phyloP scores from a whole-genome alignment of 2,797 vertebrate genomes.

The Crenichthys baileyi region DNA sequence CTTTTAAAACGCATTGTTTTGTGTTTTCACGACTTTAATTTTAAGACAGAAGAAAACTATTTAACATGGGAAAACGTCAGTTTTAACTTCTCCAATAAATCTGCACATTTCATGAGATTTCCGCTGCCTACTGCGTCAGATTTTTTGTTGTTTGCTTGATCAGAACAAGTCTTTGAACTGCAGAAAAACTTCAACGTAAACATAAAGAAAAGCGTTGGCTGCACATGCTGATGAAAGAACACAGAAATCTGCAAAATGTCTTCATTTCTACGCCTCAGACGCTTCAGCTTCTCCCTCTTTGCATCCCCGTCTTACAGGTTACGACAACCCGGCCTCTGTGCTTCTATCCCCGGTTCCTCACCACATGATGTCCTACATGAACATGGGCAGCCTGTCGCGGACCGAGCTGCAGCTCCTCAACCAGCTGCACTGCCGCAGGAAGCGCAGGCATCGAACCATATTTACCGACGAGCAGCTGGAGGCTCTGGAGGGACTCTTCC shows the following conservation, averaged over 20 bases:
- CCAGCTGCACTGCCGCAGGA: constrained; percentile 95
- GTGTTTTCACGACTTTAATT: not conserved
- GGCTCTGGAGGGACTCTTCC: constrained; percentile 95
- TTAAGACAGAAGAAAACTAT: not conserved
- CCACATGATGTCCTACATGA: constrained; percentile 98
- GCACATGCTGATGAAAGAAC: not conserved
- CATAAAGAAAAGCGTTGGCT: not conserved
- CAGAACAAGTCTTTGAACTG: not conserved
- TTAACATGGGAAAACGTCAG: not conserved
- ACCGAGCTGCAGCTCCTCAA: constrained; percentile 96
- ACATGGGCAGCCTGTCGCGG: constrained; percentile 93
- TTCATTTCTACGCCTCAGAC: not conserved
- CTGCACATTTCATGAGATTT: not conserved
- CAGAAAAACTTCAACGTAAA: not conserved
- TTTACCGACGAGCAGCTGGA: constrained; percentile 98
- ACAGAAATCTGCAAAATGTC: not conserved
- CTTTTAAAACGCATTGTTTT: not conserved
- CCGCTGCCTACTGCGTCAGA: not conserved
- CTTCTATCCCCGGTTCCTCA: constrained; percentile 93
- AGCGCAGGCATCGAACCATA: constrained; percentile 95
- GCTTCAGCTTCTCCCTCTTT: not conserved
- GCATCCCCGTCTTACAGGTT: constrained; percentile 79
- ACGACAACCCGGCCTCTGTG: constrained; percentile 90
- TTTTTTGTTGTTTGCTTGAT: not conserved
- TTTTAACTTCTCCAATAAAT: not conserved